Evolutionary conservation across 2,888 invertebrate genomes (phyloP), one percentile per base, ranked within the genome.

Genomic region (Ctena decussata): DNA sequence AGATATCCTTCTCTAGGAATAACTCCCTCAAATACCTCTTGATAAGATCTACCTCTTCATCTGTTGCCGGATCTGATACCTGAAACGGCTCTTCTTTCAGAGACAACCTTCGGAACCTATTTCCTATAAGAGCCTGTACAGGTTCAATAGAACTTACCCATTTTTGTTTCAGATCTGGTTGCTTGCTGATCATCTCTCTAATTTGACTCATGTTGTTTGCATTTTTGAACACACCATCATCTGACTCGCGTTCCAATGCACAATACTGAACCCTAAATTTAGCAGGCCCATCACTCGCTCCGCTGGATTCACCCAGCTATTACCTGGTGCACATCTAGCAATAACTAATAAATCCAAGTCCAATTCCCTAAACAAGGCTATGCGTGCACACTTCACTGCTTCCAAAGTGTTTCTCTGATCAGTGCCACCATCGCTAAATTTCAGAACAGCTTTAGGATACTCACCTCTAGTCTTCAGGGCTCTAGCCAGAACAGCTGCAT

Each of bases 361-460:
- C 0, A 84, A 46, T 27, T 86, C 80, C 39, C 39, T 82, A 46
- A 88, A 90, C 0, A 90, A 11, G 60, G 79, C 82, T 69, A 90
- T 87, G 12, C 18, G 6, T 2, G 87, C 44, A 75, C 82, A 87
- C 41, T 78, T 77, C 27, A 89, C 87, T 35, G 39, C n/a, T 44
- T 86, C 84, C 15, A 88, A 41, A 41, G 6, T 41, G 41, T 41
- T 41, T 15, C 41, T 41, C 15, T 41, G 41, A 15, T 41, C 41
- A 27, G 78, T 82, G 21, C 85, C 87, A 35, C 87, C 89, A 86
- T 89, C 87, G 30, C 73, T 83, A 39, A 78, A 89, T 32, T 75
- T 83, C 39, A 80, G 49, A 6, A 86, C 5, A 0, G 85, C 77
- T 41, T 41, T 41, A 11, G 41, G 41, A 41, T 41, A 41, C 41